phyloP scores from a whole-genome alignment of 92 coral and sea anemone species.

The Zoanthus sociatus region DNA sequence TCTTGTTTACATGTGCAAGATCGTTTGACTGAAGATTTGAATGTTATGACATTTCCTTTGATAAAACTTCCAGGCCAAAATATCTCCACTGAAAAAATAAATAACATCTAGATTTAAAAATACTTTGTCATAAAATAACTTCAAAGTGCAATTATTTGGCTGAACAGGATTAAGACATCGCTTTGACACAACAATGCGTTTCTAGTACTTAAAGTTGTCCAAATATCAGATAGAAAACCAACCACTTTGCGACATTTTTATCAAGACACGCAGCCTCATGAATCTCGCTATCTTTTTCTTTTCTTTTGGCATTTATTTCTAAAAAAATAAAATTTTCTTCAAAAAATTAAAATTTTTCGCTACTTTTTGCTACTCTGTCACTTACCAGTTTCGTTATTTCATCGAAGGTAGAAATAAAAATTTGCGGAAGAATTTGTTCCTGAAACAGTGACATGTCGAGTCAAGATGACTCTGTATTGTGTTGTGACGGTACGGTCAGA shows the following conservation, averaged over 20 bases:
- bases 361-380: not conserved
- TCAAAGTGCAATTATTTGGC: not conserved
- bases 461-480: not conserved
- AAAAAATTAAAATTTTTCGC: not conserved
- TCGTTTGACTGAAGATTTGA: conserved; percentile 7
- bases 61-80: not conserved
- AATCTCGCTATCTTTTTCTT: not conserved
- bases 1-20: conserved; percentile 9
- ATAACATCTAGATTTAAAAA: not conserved
- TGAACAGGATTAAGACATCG: not conserved
- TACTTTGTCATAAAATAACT: not conserved
- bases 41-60: not conserved
- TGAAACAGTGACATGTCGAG: conserved; percentile 42
- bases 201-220: conserved; percentile 12
- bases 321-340: not conserved
- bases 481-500: not conserved
- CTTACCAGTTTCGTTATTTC: conserved; percentile 49
- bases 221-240: not conserved
- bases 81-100: not conserved
- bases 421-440: conserved; percentile 37
- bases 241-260: not conserved
- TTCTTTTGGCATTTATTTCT: not conserved
- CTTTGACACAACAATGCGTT: not conserved
- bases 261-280: too few species aligned
- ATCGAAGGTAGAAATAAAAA: conserved; percentile 39